Evolutionary conservation across 2,797 vertebrate genomes (phyloP).

Genomic region (Bryconaethiops microstoma): DNA sequence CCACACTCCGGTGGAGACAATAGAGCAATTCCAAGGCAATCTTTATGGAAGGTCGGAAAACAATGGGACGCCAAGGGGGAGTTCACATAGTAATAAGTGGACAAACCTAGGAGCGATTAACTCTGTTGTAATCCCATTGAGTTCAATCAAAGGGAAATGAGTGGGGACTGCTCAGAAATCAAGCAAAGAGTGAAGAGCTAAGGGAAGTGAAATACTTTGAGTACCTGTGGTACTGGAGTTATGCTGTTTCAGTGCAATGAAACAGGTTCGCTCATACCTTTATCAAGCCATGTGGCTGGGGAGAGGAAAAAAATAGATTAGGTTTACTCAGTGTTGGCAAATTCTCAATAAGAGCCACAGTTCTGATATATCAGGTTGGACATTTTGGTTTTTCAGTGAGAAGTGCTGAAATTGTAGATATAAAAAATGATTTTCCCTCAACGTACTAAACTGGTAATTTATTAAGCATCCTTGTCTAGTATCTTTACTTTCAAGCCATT

Average conservation of each 20-base stretch:
- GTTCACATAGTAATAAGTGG: constrained; percentile 72
- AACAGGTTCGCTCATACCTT: constrained; percentile 1
- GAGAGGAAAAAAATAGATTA: constrained; percentile 18
- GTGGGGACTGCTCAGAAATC: constrained; percentile 60
- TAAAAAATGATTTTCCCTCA: too few relatives aligned
- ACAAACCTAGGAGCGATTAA: constrained; percentile 73
- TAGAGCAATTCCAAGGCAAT: constrained; percentile 71
- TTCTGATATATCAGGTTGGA: not conserved
- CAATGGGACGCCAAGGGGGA: constrained; percentile 63
- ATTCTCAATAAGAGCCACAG: constrained; percentile 22
- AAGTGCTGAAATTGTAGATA: not conserved
- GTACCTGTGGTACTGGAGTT: constrained; percentile 57
- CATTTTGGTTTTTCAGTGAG: not conserved
- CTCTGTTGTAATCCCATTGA: constrained; percentile 72
- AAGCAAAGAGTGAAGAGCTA: constrained; percentile 55
- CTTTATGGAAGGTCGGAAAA: constrained; percentile 68
- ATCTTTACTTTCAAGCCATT: not conserved
- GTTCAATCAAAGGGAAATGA: constrained; percentile 68
- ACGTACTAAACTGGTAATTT: too few relatives aligned
- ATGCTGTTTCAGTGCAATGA: not conserved
- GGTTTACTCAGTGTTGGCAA: not conserved
- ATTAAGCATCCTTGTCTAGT: too few relatives aligned
- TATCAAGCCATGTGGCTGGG: not conserved
- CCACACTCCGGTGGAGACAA: constrained; percentile 65
- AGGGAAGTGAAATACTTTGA: constrained; percentile 61